These are phyloP conservation scores for Ichneumon xanthorius DNA, from an alignment of 2,888 invertebrate species.

Conservation along the genomic window DNA sequence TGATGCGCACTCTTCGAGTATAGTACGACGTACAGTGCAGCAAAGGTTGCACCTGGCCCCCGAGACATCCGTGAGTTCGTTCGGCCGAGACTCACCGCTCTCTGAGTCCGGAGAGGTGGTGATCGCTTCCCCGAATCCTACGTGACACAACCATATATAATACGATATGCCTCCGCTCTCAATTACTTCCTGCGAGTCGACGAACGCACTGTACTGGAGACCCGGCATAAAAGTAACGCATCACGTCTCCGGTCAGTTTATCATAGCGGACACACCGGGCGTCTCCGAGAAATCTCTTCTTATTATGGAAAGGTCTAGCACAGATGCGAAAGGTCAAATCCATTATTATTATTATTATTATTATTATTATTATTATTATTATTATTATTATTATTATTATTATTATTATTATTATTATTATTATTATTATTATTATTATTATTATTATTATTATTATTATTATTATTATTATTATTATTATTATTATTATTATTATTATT, in stretches of 20 bases:
- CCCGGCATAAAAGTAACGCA: constrained; percentile 28
- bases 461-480: background rate
- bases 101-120: constrained; percentile 15
- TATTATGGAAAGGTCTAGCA: constrained; percentile 41
- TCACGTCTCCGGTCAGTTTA: constrained; percentile 52
- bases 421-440: too few species aligned
- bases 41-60: constrained; percentile 62
- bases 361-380: too few species aligned
- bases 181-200: constrained; percentile 65
- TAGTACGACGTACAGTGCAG: constrained; percentile 15
- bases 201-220: constrained; percentile 46
- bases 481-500: too few species aligned
- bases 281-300: constrained; percentile 60
- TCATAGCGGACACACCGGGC: constrained; percentile 65
- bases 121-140: constrained; percentile 68
- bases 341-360: background rate
- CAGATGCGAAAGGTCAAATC: constrained; percentile 40
- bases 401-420: background rate
- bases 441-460: background rate
- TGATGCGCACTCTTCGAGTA: constrained; percentile 16
- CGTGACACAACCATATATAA: constrained; percentile 66
- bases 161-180: constrained; percentile 58
- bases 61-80: constrained; percentile 55
- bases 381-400: background rate
- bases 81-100: constrained; percentile 30